Conservation (phyloP, 2,797 vertebrate species). For the Furcifer pardalis region DNA sequence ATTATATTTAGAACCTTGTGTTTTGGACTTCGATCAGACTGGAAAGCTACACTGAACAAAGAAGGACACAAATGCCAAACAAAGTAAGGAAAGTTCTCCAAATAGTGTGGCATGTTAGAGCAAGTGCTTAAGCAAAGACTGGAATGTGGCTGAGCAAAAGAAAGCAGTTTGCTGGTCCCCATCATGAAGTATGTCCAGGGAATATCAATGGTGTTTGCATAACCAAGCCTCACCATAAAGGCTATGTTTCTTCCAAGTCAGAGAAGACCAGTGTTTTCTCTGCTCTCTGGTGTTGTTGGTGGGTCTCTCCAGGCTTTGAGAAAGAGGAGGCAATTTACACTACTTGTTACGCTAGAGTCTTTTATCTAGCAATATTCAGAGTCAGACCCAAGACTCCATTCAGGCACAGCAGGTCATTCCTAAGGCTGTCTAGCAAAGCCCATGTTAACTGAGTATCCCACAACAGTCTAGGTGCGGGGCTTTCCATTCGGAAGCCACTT, state of each 20-base stretch:
- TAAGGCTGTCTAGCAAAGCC: not conserved
- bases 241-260: not conserved
- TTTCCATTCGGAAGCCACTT: not conserved
- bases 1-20: not conserved
- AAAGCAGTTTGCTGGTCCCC: not conserved
- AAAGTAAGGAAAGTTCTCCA: not conserved
- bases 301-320: not conserved
- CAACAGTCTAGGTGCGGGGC: not conserved
- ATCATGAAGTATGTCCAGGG: not conserved
- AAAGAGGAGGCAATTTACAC: not conserved
- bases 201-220: not conserved
- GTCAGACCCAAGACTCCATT: not conserved
- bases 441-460: not conserved
- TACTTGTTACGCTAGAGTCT: not conserved
- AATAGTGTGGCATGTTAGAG: not conserved
- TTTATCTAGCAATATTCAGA: not conserved
- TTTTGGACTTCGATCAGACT: not conserved
- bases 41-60: not conserved
- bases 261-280: not conserved
- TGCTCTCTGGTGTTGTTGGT: not conserved
- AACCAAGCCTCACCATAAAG: not conserved
- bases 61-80: not conserved
- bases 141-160: constrained; percentile 7
- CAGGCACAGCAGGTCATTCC: not conserved
- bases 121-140: not conserved